These are phyloP conservation scores for Holcopasites calliopsidis DNA, from an alignment of 1,140 invertebrate species.

Conservation along the genomic window DNA sequence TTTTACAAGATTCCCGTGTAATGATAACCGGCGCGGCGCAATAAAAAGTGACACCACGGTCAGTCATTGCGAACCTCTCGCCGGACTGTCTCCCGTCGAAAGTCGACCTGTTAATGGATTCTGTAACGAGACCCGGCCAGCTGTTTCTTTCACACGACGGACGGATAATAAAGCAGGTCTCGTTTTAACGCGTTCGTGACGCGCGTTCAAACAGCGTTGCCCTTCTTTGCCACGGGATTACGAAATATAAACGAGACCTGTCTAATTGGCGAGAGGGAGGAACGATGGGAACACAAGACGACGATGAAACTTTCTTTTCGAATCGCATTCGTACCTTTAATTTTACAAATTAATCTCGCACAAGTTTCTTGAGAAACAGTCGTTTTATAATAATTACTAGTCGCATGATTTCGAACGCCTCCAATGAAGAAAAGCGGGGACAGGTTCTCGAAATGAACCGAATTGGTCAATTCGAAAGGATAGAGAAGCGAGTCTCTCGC, in stretches of 20 bases:
- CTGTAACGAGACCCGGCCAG: conserved; percentile 3
- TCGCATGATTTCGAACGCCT: too few species aligned
- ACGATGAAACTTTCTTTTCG: too few species aligned
- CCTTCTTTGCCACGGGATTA: too few species aligned
- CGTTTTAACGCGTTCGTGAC: conserved; percentile 10
- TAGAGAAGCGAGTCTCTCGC: conserved; percentile 4
- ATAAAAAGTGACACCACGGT: conserved; percentile 49
- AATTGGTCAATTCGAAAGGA: conserved; percentile 1
- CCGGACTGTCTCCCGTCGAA: conserved; percentile 40
- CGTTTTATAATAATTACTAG: too few species aligned
- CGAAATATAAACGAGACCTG: neutral
- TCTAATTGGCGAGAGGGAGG: neutral
- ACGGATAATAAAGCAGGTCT: conserved; percentile 20
- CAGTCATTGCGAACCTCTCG: conserved; percentile 24
- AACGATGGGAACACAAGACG: too few species aligned
- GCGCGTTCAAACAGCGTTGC: neutral
- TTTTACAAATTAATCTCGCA: too few species aligned
- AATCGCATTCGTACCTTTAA: too few species aligned
- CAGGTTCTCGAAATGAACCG: neutral
- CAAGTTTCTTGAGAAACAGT: too few species aligned
- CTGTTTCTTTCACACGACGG: conserved; percentile 33
- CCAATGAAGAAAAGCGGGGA: too few species aligned
- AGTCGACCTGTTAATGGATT: conserved; percentile 36
- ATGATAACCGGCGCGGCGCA: conserved; percentile 68
- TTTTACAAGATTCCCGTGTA: conserved; percentile 59